Evolutionary conservation across 2,113 vertebrate species (phyloP), one percentile per base, ranked within the genome.

Genomic region (Chitala chitala): DNA sequence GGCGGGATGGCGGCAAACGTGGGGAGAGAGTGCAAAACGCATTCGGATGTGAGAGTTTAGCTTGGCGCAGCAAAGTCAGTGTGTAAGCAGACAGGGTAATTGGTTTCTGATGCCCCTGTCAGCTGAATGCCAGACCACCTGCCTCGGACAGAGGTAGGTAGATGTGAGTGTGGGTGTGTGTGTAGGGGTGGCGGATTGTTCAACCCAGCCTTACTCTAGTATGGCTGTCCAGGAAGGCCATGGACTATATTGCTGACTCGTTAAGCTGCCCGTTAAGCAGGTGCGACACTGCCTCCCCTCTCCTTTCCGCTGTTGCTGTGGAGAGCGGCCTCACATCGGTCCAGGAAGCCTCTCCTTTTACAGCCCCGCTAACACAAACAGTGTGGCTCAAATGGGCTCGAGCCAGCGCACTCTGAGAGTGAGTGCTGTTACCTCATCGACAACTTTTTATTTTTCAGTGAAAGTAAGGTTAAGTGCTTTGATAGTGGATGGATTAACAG

Each of bases 71-170:
- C 80, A 84, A 87, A 84, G 79, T 51, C 78, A 31, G 55, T 83
- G 82, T 86, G 77, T 84, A 89, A 90, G 84, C 84, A 85, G 82
- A 88, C 71, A 58, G 74, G 75, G 83, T 90, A 90, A 93, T 93
- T 92, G 88, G 85, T 88, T 94, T 90, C 90, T 94, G 89, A 90
- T 91, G 88, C 89, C 80, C 86, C 64, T 1, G 73, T 83, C 88
- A 86, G 81, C 79, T 82, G 78, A 65, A 80, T 88, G 91, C 90
- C 93, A 93, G 88, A 91, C 92, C 91, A 90, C 89, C 87, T 92
- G 89, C 82, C 84, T 76, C 78, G 77, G 73, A 74, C 12, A 75
- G 75, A 69, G 48, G 75, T 63, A 26, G 55, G n/a, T 48, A 63
- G 8, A 44, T n/a, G n/a, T n/a, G n/a, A n/a, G n/a, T n/a, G n/a